These are phyloP conservation scores for Pemphigus obesinymphae DNA, from an alignment of 1,140 invertebrate species.

Conservation along the genomic window DNA sequence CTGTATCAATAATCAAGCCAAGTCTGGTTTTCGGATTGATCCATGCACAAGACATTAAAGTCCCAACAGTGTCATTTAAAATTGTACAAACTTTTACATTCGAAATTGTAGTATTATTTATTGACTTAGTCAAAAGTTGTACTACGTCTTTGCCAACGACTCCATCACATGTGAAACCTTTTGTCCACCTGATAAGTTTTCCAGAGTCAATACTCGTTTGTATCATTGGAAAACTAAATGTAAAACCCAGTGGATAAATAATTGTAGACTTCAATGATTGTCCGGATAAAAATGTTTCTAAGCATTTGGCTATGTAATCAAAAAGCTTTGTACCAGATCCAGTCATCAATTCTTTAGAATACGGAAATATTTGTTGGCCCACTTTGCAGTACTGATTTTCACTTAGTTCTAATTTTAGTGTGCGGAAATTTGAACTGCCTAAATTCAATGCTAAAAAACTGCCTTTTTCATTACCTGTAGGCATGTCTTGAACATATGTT, in stretches of 20 bases:
- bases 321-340: conserved; percentile 75
- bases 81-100: conserved; percentile 67
- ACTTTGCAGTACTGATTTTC: conserved; percentile 57
- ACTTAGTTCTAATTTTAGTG: conserved; percentile 61
- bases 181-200: conserved; percentile 71
- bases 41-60: conserved; percentile 93
- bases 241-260: conserved; percentile 80
- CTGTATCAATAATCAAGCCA: conserved; percentile 65
- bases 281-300: conserved; percentile 63
- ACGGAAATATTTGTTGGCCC: conserved; percentile 91
- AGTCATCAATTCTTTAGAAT: conserved; percentile 87
- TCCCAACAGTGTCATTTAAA: conserved; percentile 77
- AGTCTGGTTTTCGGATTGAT: conserved; percentile 60
- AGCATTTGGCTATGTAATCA: conserved; percentile 70
- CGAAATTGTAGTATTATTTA: conserved; percentile 51
- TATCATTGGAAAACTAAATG: conserved; percentile 77
- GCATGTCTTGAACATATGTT: conserved; percentile 78
- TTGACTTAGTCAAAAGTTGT: conserved; percentile 53
- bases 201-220: conserved; percentile 66
- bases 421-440: conserved; percentile 76
- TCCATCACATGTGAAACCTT: conserved; percentile 70
- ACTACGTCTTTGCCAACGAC: conserved; percentile 70
- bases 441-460: conserved; percentile 71
- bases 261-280: conserved; percentile 47
- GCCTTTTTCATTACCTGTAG: conserved; percentile 59